Conservation (phyloP, 1,140 invertebrate species). For the Neotoxoptera formosana region DNA sequence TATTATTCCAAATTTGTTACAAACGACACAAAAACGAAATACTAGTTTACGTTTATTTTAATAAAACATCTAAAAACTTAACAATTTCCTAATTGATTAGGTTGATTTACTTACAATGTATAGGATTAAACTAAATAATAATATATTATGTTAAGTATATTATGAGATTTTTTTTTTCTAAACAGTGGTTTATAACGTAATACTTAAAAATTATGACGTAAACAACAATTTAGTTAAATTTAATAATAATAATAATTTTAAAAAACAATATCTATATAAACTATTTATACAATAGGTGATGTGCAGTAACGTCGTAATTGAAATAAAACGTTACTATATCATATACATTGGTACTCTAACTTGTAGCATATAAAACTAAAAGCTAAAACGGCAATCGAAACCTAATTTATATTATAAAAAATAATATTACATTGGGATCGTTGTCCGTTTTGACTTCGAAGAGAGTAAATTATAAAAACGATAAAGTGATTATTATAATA, state of each 20-base stretch:
- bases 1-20: neutral
- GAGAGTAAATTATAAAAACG: neutral
- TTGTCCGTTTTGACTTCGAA: neutral
- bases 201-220: neutral
- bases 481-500: neutral
- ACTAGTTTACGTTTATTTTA: neutral
- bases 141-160: neutral
- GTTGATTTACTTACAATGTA: neutral
- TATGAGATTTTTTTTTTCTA: conserved; percentile 9
- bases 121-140: conserved; percentile 8
- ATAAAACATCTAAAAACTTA: conserved; percentile 27
- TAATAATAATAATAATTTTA: neutral
- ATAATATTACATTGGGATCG: neutral
- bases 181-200: conserved; percentile 16
- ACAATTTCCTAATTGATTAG: conserved; percentile 30
- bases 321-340: neutral
- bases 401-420: neutral
- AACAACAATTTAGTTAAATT: neutral
- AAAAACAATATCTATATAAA: neutral
- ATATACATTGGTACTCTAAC: neutral
- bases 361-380: neutral
- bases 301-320: neutral
- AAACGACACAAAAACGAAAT: neutral
- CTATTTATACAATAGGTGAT: neutral
- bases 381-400: neutral